phyloP scores from a whole-genome alignment of 2,797 vertebrate genomes.

The Oophaga sylvatica region DNA sequence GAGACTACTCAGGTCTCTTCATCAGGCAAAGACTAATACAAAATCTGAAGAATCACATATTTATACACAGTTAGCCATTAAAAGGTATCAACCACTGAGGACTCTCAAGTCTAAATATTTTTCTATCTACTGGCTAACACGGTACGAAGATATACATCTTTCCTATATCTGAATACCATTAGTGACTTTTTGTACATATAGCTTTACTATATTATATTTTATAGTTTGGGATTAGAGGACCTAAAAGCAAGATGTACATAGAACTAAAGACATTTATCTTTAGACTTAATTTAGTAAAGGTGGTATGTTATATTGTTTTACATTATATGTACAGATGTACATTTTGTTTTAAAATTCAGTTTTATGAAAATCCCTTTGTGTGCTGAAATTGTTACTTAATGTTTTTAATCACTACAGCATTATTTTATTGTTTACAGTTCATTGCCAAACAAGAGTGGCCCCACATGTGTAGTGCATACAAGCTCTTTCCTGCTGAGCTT shows the following conservation, averaged over 20 bases:
- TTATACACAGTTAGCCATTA: too few relatives aligned
- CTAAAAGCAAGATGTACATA: not conserved
- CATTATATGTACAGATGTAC: not conserved
- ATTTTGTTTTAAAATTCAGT: not conserved
- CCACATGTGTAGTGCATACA: too few relatives aligned
- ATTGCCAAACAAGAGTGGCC: too few relatives aligned
- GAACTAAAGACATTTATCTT: not conserved
- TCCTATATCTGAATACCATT: not conserved
- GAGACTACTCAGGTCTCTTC: too few relatives aligned
- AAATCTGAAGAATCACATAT: too few relatives aligned
- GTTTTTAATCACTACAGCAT: not conserved
- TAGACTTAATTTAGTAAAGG: not conserved
- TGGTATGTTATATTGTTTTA: not conserved
- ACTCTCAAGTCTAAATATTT: too few relatives aligned
- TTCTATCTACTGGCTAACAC: too few relatives aligned
- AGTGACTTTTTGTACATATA: not conserved
- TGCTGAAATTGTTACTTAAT: not conserved
- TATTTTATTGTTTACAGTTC: too few relatives aligned
- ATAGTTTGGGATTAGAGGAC: not conserved
- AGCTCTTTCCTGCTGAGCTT: too few relatives aligned
- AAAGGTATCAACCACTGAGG: too few relatives aligned
- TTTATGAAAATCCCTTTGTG: not conserved
- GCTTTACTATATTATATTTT: not conserved
- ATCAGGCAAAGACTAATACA: too few relatives aligned
- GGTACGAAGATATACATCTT: too few relatives aligned